Base-by-base conservation (phyloP, 2,888 invertebrate species). In the Brachyopa scutellaris region DNA sequence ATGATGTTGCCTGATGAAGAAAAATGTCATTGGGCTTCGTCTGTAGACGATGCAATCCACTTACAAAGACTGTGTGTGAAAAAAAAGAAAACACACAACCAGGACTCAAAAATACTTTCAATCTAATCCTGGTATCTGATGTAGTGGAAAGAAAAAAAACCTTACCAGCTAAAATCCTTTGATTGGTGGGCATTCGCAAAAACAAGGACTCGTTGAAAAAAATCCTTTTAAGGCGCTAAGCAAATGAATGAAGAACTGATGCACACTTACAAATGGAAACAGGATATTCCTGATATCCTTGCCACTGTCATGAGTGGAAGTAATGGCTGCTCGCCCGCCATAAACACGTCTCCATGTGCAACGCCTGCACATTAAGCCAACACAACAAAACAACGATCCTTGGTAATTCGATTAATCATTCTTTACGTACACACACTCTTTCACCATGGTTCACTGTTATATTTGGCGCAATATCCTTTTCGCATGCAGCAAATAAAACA, bases 371-470 rank as follows among this genome's bases (percentile, higher is more conserved):
- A 82, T 82, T 77, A 66, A 77, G 70, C 82, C 62, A 31, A 51
- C 29, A 57, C 31, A 64, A 38, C 66, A 74, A 49, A 82, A 72
- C 82, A 82, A 72, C 59, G 77, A 70, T 70, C 70, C 77, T 70
- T 82, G 76, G 70, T 82, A 77, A 82, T 82, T 82, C 82, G 82
- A 82, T 82, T 82, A 82, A 82, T 82, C 82, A 82, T 82, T 64
- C 77, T 69, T 74, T 74, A 74, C 55, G 61, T 67, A 70, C 62
- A 77, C 72, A 78, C 64, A 42, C 62, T 64, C 19, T 67, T 40
- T 59, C 9, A 47, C 51, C 57, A 17, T 49, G 61, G 66, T 40
- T 67, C 74, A 59, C n/a, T 64, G 74, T 69, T 80, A 64, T 64
- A 69, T 57, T n/a, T 77, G 82, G 82, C 77, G 70, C 70, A 82